Base-by-base conservation (phyloP, 2,113 vertebrate genomes). In the Fulmarus glacialis region DNA sequence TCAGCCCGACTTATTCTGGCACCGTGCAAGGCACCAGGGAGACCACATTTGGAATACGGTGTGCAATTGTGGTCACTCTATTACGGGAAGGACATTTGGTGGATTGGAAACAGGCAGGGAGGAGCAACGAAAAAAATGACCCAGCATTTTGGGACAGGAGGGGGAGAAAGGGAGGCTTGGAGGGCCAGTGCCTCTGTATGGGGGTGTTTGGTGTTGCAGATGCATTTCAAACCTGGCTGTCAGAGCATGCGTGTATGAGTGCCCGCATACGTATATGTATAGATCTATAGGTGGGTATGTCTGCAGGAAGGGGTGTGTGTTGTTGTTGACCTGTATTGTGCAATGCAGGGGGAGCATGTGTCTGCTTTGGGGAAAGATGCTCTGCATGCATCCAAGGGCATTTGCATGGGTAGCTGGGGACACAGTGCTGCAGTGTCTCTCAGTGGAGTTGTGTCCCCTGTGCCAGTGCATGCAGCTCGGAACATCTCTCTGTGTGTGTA, bases 51-150 rank as follows among this genome's bases (percentile, higher is more conserved):
- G 91, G 97, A 94, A 82, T 5, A 53, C 3, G 89, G 78, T 30
- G 82, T 34, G 91, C 4, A 48, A 79, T 30, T 93, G 96, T 63
- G 97, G 97, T 62, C 78, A 42, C 73, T 74, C 83, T 80, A 2
- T 95, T 72, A 90, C 79, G 84, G 97, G 97, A 97, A 97, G 82
- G 93, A 95, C 96, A 32, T 68, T 40, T 34, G 68, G 86, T 22
- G 77, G 90, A 42, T 17, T 85, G 93, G 42, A 73, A 80, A 63
- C 64, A 55, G 70, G 58, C 43, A 15, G 77, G 90, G 83, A 93
- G 83, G 50, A 87, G 43, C 4, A 10, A 68, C 50, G 45, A 6
- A 60, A 75, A 70, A 85, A 52, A 72, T 12, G 56, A 92, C 45
- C 82, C 22, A 48, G 26, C 5, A 7, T 77, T 90, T 90, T 29